Evolutionary conservation across 2,888 invertebrate species (phyloP), one percentile per base, ranked within the genome.

Genomic region (Adelognathus sp.): DNA sequence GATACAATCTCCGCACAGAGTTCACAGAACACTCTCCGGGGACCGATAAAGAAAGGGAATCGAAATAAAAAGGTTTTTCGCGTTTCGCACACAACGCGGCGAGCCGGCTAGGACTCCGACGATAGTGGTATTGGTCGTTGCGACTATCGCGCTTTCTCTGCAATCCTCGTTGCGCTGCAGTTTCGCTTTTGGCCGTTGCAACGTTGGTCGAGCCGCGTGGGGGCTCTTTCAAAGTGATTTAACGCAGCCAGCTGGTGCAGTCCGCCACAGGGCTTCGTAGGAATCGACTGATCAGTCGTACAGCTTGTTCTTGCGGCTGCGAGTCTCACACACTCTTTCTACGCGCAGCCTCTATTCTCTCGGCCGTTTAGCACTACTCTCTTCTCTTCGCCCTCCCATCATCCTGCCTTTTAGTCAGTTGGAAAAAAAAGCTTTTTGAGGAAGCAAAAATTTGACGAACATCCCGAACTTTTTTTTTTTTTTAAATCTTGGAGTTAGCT

Each of bases 271-370:
- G 18, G 44, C 60, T 70, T n/a, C 80, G 75, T 76, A 81, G 76
- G 82, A 81, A 81, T 82, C 78, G 80, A 76, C 81, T 82, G 81
- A 82, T 82, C 82, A 82, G 81, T 81, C 79, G 79, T 61, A 31
- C 66, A 33, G 67, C 73, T 71, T 54, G 78, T 54, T 60, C 63
- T 69, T 31, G 21, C 5, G 41, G 67, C 56, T 54, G 58, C 56
- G 56, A 64, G 63, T 39, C 64, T 74, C 70, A 69, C 74, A 46
- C 46, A 39, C 66, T 41, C 50, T 60, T 14, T 11, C 16, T 41
- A 9, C 39, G 14, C 16, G 36, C 27, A 7, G 24, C 21, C 24
- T 11, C 44, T 4, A n/a, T 14, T 18, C 44, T n/a, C 44, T 63
- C 31, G 11, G 4, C 56, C 18, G 16, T 18, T 18, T 18, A 16